Base-by-base conservation (phyloP, 1,140 invertebrate species). In the Cotesia vestalis region DNA sequence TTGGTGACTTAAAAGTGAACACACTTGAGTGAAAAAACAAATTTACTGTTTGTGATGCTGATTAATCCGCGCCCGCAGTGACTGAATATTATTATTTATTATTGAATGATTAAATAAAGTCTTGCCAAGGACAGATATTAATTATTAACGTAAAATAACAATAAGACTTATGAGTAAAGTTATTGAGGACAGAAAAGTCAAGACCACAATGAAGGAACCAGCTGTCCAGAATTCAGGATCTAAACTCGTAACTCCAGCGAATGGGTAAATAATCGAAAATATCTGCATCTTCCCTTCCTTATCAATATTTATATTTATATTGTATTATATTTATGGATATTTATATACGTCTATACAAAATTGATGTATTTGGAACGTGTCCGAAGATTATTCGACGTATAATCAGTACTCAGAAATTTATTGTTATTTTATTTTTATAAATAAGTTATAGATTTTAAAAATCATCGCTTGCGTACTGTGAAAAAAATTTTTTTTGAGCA, bases 261-360 rank as follows among this genome's bases (percentile, higher is more conserved):
- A 80, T 69, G 82, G 82, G 82, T 83, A 83, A 81, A 78, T 79
- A 76, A 70, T 71, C 51, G 27, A 61, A 67, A 74, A 75, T 69
- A 69, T 77, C 62, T 79, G 75, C 75, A 78, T 78, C 75, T 75
- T 66, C 52, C 60, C 60, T 62, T 35, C 66, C 17, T 34, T 59
- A 57, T 53, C 34, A 73, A 27, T 27, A 27, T 27, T 46, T 64
- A 73, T 8, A 40, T 51, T 27, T 72, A 60, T 34, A 72, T 60
- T 27, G 60, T 52, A 55, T 12, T 12, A 14, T 55, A n/a, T 55
- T 12, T 5, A 5, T 14, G n/a, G 11, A 46, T 11, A 46, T 46
- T 27, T 27, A 27, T 27, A 27, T 27, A 27, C 27, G 27, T 27
- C 27, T 27, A 2, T 27, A 27, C 27, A 3, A 27, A 27, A 27